A percentile compares a stretch with the other conserved stretches of the same genome.
These are phyloP conservation scores for Serilophus lunatus DNA, from an alignment of 2,113 vertebrate genomes.

Conservation along the genomic window DNA sequence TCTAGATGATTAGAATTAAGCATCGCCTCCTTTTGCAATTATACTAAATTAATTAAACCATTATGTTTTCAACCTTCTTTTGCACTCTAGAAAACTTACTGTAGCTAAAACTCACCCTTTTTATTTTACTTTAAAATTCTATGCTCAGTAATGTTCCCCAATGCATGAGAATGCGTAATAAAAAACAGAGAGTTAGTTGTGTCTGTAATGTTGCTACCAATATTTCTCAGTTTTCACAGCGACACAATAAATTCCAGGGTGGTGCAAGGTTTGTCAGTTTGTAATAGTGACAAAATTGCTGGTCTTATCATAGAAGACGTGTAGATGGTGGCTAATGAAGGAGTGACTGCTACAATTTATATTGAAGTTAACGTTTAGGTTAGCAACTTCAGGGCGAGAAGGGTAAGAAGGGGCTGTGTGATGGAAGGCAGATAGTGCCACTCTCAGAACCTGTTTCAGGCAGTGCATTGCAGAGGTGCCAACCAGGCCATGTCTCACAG, in stretches of 20 bases:
- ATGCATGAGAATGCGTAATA: neutral
- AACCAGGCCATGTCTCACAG: neutral
- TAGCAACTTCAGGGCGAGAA: neutral
- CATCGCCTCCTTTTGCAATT: neutral
- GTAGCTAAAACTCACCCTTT: neutral
- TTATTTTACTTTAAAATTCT: neutral
- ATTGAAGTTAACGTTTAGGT: neutral
- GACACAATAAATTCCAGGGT: neutral
- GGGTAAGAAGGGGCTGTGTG: neutral
- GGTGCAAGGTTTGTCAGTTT: neutral
- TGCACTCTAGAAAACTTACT: neutral
- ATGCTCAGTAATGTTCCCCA: neutral
- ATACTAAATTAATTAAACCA: neutral
- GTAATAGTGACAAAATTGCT: neutral
- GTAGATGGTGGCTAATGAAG: neutral
- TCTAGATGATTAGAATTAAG: constrained; percentile 6
- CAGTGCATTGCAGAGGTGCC: neutral
- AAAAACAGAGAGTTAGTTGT: neutral
- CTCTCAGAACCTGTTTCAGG: neutral
- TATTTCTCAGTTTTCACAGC: neutral
- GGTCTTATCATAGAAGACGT: neutral
- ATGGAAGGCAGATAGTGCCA: neutral
- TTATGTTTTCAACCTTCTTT: neutral
- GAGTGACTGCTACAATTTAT: neutral
- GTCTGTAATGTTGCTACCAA: neutral